Evolutionary conservation across 2,888 invertebrate species (phyloP).

Genomic region (Anarsia innoxiella): DNA sequence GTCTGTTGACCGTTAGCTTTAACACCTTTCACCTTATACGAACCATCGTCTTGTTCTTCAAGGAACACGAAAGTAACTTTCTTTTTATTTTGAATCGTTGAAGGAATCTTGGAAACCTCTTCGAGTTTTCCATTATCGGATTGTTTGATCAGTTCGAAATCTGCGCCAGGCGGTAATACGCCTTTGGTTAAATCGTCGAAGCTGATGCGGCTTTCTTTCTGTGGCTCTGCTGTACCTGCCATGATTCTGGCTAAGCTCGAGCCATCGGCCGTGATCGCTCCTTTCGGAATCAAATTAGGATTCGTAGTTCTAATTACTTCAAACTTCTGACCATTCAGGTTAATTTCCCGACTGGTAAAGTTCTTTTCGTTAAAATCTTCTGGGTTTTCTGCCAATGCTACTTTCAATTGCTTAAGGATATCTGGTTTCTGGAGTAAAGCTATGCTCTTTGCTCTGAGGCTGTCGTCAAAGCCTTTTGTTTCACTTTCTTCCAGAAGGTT

Average conservation of each 20-base stretch:
- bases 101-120: conserved; percentile 77
- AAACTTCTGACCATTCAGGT: conserved; percentile 84
- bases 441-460: conserved; percentile 62
- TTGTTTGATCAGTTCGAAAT: conserved; percentile 87
- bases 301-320: conserved; percentile 83
- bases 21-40: conserved; percentile 89
- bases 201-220: conserved; percentile 78
- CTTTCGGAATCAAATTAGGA: conserved; percentile 79
- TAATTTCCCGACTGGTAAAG: conserved; percentile 82
- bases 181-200: conserved; percentile 87
- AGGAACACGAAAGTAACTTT: conserved; percentile 91
- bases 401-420: conserved; percentile 82
- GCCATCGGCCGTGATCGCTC: conserved; percentile 68
- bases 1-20: conserved; percentile 84
- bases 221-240: conserved; percentile 46
- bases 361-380: conserved; percentile 80
- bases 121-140: conserved; percentile 83
- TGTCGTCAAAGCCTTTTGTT: conserved; percentile 72
- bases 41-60: conserved; percentile 90
- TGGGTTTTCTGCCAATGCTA: conserved; percentile 81
- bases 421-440: conserved; percentile 81
- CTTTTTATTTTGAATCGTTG: conserved; percentile 79
- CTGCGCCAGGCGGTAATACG: conserved; percentile 84
- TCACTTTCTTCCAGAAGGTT: conserved; percentile 72
- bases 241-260: conserved; percentile 56